phyloP scores from a whole-genome alignment of 2,113 vertebrate species.

The Mirza zaza region DNA sequence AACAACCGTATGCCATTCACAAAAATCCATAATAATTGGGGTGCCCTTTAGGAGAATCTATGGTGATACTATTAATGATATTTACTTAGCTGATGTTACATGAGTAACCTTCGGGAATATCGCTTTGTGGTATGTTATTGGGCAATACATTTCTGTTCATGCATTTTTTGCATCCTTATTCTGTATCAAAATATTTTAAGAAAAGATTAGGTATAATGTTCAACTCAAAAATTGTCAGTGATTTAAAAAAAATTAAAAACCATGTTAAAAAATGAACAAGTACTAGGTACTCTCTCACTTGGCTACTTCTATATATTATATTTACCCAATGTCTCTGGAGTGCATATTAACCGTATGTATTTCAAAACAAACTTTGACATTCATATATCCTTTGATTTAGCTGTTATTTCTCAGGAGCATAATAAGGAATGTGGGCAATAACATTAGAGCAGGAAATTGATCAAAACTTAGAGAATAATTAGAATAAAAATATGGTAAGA shows the following conservation, averaged over 20 bases:
- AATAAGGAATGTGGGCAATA: background rate
- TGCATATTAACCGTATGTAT: background rate
- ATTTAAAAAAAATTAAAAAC: background rate
- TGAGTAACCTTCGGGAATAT: background rate
- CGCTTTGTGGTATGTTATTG: background rate
- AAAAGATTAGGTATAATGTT: background rate
- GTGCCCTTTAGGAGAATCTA: background rate
- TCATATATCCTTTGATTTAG: background rate
- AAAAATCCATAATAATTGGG: background rate
- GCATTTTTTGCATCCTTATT: background rate
- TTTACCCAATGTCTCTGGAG: background rate
- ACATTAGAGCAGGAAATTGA: background rate
- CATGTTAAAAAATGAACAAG: background rate
- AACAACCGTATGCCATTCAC: background rate
- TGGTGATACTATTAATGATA: too few species aligned
- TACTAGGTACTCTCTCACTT: background rate
- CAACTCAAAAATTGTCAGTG: background rate
- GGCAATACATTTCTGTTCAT: background rate
- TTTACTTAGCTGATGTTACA: too few species aligned
- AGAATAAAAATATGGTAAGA: background rate
- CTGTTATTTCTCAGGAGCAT: background rate
- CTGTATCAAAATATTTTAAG: background rate
- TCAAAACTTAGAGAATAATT: background rate
- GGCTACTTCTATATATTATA: background rate
- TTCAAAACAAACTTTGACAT: background rate